phyloP scores from a whole-genome alignment of 2,113 vertebrate genomes.

The Elephantulus edwardii region DNA sequence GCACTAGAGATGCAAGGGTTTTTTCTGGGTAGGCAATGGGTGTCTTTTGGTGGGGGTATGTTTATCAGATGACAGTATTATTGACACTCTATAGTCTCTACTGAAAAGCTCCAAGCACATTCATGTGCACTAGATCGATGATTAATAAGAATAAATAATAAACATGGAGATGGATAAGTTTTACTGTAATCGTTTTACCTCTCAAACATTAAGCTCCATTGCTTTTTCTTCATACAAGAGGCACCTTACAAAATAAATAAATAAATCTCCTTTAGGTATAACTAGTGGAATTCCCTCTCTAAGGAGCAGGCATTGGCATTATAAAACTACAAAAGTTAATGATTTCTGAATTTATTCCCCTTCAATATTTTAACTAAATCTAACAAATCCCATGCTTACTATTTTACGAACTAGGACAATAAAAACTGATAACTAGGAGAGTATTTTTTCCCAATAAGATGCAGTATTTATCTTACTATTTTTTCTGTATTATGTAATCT shows the following conservation, averaged over 20 bases:
- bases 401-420: constrained; percentile 66
- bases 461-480: constrained; percentile 48
- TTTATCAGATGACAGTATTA: constrained; percentile 73
- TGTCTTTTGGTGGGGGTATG: constrained; percentile 72
- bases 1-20: constrained; percentile 68
- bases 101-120: constrained; percentile 80
- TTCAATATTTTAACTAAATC: constrained; percentile 72
- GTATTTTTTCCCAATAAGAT: constrained; percentile 52
- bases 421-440: constrained; percentile 60
- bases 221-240: constrained; percentile 80
- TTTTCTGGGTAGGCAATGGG: constrained; percentile 74
- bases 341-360: constrained; percentile 76
- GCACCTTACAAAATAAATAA: constrained; percentile 81
- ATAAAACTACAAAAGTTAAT: constrained; percentile 77
- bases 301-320: constrained; percentile 81
- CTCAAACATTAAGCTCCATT: constrained; percentile 81
- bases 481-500: constrained; percentile 61
- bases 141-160: constrained; percentile 82
- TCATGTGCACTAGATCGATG: constrained; percentile 80
- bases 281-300: constrained; percentile 81
- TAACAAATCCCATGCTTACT: constrained; percentile 75
- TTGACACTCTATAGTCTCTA: constrained; percentile 73
- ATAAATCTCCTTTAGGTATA: constrained; percentile 80
- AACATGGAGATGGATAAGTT: constrained; percentile 82
- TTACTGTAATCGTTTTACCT: constrained; percentile 81